A percentile compares a stretch with the other conserved stretches of the same genome.
These are phyloP conservation scores for Tympanoctomys barrerae DNA, from an alignment of 2,797 vertebrate genomes.

Conservation along the genomic window DNA sequence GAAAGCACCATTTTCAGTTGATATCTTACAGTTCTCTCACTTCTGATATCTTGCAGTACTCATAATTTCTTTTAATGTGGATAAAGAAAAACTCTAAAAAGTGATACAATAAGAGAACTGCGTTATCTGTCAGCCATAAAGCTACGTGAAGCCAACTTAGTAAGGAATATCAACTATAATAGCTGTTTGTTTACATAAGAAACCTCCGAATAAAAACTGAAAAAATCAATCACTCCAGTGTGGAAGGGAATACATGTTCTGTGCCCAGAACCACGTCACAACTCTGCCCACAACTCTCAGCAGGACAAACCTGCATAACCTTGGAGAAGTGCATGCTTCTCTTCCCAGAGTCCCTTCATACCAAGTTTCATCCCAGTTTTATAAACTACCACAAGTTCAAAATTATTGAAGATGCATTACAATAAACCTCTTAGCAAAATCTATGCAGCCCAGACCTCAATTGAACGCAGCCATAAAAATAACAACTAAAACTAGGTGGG, in stretches of 20 bases:
- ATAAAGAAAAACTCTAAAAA: slow-evolving; percentile 18
- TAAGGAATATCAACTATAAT: slow-evolving; percentile 41
- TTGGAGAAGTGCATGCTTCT: not conserved
- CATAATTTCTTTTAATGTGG: not conserved
- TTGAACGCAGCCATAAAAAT: slow-evolving; percentile 25
- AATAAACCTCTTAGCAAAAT: slow-evolving; percentile 14
- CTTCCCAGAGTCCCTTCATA: not conserved
- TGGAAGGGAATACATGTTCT: not conserved
- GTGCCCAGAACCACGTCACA: not conserved
- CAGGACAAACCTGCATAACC: not conserved
- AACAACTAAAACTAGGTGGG: not conserved
- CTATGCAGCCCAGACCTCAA: not conserved
- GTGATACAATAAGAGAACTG: not conserved
- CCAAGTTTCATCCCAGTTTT: not conserved
- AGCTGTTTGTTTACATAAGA: not conserved
- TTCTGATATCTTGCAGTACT: not conserved
- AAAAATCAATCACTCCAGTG: not conserved
- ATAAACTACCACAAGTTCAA: not conserved
- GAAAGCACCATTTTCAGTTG: slow-evolving; percentile 53
- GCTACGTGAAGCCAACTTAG: slow-evolving; percentile 35
- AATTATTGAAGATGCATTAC: slow-evolving; percentile 15
- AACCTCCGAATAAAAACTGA: slow-evolving; percentile 23
- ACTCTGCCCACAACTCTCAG: not conserved
- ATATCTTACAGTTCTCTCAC: not conserved
- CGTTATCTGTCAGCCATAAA: not conserved